phyloP scores from a whole-genome alignment of 2,797 vertebrate genomes.

The Polyboroides typus region DNA sequence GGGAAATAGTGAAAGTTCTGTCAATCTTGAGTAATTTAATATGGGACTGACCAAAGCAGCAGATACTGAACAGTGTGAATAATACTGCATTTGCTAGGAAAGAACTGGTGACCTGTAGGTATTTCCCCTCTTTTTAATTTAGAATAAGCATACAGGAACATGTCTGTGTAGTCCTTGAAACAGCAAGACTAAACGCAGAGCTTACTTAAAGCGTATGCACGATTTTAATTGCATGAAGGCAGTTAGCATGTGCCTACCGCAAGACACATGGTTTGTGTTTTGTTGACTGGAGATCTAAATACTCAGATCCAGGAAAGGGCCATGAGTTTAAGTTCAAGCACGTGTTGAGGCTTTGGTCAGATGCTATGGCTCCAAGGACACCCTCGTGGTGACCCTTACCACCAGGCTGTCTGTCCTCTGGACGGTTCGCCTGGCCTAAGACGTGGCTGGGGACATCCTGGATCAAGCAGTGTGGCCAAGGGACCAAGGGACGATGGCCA shows the following conservation, averaged over 20 bases:
- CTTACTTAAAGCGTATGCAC: not conserved
- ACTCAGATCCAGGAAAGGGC: not conserved
- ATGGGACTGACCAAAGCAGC: not conserved
- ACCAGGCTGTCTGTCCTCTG: not conserved
- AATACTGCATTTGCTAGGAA: not conserved
- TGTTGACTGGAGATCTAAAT: not conserved
- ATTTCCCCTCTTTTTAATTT: not conserved
- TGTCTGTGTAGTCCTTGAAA: not conserved
- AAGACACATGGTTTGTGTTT: not conserved
- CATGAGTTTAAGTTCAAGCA: not conserved
- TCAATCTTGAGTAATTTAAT: not conserved
- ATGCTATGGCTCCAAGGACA: not conserved
- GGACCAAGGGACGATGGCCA: not conserved
- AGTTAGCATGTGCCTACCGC: rapidly evolving
- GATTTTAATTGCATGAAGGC: not conserved
- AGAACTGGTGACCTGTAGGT: not conserved
- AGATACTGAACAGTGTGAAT: not conserved
- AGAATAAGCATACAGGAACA: not conserved
- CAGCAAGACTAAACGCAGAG: not conserved
- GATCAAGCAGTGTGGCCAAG: not conserved
- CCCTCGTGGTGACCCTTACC: not conserved
- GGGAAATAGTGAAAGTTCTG: not conserved
- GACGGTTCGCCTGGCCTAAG: rapidly evolving
- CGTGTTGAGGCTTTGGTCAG: not conserved
- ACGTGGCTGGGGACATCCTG: too few relatives aligned